Base-by-base conservation (phyloP, 2,888 invertebrate genomes). In the Drosophila ustulata region DNA sequence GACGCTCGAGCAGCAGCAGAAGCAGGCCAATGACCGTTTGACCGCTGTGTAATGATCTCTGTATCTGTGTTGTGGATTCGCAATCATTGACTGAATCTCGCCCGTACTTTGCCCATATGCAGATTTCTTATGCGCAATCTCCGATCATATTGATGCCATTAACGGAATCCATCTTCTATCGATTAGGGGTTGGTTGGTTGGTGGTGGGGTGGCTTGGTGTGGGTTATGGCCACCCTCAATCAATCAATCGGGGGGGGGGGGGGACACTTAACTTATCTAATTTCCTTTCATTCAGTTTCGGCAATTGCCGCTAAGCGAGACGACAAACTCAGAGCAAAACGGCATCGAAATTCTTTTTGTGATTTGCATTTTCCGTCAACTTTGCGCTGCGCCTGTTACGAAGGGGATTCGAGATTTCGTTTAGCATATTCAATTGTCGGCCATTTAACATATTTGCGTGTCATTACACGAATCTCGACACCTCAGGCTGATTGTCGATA, bases 11-110 rank as follows among this genome's bases (percentile, higher is more conserved):
- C 75, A 64, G 18, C 13, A 41, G 39, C 55, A 56, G 76, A 76
- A 77, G 70, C 76, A 86, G 86, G 87, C 82, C 88, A 87, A 82
- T 84, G 88, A 87, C 87, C 87, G 84, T 84, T 86, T 88, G 88
- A 88, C 87, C 87, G 88, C 88, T 86, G 88, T 71, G 73, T 81
- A 78, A 85, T 83, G 83, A 83, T 83, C 81, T 75, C 65, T 61
- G 51, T 75, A 56, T 70, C 52, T 47, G 50, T 46, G 30, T 45
- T 45, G 43, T 58, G 47, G 51, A 37, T 57, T 13, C 30, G 71
- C 11, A 56, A 7, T 45, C 59, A 67, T 58, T 71, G 63, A 71
- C 49, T 43, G 59, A 57, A 55, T 57, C 51, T 41, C 52, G 45
- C 51, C 34, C 52, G 45, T 30, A 59, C 37, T 59, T 46, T 34